Evolutionary conservation across 2,113 vertebrate genomes (phyloP), one percentile per base, ranked within the genome.

Genomic region (Megaptera novaeangliae): DNA sequence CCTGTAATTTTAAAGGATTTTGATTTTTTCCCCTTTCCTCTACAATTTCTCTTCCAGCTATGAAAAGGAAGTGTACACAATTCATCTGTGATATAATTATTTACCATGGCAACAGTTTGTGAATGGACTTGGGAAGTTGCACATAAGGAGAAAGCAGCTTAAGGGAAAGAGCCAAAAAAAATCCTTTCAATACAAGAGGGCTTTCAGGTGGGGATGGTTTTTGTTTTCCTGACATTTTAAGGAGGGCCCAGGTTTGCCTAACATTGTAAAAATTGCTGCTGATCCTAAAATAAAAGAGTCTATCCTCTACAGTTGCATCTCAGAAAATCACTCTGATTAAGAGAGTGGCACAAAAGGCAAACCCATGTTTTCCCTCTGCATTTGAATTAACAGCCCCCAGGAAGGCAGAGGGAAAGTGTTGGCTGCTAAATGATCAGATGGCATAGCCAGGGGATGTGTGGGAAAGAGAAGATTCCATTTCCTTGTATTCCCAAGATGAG

Each of bases 61-160:
- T 98, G 98, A 98, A 98, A 98, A 98, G 96, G 97, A 91, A 99
- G 98, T 98, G 96, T 98, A 98, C 97, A 98, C 98, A 99, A 98
- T 99, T 98, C 98, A 98, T 99, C 98, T 98, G 98, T 98, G 98
- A 98, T 98, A 98, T 99, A 99, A 99, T 99, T 99, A 99, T 99
- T 99, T 99, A 98, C 99, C 98, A 99, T 99, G 98, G 98, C 98
- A 99, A 98, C 98, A 98, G 98, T 99, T 99, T 98, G 98, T 99
- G 98, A 99, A 99, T 98, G 98, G 98, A 97, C 98, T 98, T 98
- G 98, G 98, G 98, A 98, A 98, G 97, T 98, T 99, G 96, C 97
- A 98, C 98, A 98, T 98, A 99, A 98, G 98, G 97, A 98, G 98
- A 98, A 98, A 97, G 98, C 97, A 98, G 98, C 98, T 98, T 98